A percentile compares a stretch with the other conserved stretches of the same genome.
phyloP scores from a whole-genome alignment of 2,888 invertebrate genomes.

The Sussaba pulchella region DNA sequence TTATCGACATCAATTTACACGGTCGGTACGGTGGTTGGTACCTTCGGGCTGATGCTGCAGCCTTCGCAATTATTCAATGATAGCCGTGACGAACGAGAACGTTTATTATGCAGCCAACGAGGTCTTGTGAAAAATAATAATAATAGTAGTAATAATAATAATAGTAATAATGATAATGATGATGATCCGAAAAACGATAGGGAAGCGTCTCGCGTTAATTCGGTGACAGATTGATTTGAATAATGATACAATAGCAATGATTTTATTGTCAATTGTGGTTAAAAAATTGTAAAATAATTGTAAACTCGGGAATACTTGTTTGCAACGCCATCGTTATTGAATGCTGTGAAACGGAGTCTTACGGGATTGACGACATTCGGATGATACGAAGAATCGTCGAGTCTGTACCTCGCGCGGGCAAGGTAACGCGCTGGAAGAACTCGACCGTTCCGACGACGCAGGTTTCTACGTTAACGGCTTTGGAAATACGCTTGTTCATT shows the following conservation, averaged over 20 bases:
- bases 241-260: conserved; percentile 4
- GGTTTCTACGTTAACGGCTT: conserved; percentile 53
- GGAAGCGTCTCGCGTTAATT: conserved; percentile 31
- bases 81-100: conserved; percentile 54
- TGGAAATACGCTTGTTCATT: not conserved
- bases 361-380: not conserved
- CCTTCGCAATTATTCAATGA: conserved; percentile 60
- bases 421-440: conserved; percentile 30
- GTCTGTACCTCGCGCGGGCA: conserved; percentile 40
- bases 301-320: not conserved
- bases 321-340: conserved; percentile 19
- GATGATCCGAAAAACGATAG: conserved; percentile 4
- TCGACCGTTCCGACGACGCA: not conserved
- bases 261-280: not conserved
- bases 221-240: conserved; percentile 21
- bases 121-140: conserved; percentile 19
- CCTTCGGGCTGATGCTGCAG: conserved; percentile 34
- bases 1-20: conserved; percentile 37
- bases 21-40: conserved; percentile 3
- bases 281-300: conserved; percentile 1
- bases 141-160: too few relatives aligned
- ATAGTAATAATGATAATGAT: too few relatives aligned
- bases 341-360: not conserved
- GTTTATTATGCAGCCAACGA: conserved; percentile 44
- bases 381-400: conserved; percentile 45